These are phyloP conservation scores for Petroica traversi DNA, from an alignment of 2,113 vertebrate genomes.

Conservation along the genomic window DNA sequence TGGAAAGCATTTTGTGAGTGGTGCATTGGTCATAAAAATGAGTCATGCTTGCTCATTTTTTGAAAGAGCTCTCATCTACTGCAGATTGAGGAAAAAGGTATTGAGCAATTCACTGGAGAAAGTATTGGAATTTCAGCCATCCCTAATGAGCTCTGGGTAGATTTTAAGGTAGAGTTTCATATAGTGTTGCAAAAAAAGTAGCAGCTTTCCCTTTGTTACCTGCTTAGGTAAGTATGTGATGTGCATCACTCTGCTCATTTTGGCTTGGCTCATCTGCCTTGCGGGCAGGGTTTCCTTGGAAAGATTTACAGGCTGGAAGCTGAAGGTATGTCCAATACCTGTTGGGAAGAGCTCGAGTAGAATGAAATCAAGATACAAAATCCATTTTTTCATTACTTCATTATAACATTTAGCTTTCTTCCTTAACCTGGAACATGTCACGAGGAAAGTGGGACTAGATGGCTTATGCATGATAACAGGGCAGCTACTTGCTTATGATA, in stretches of 20 bases:
- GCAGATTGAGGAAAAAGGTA: slow-evolving; percentile 20
- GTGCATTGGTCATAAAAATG: slow-evolving; percentile 66
- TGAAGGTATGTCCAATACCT: neutral
- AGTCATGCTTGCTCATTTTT: slow-evolving; percentile 63
- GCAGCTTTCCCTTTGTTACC: neutral
- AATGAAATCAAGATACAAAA: neutral
- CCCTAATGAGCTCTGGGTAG: neutral
- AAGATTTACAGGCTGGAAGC: neutral
- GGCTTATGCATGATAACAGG: neutral
- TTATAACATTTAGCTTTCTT: neutral
- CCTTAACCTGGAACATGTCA: neutral
- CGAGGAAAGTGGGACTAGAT: neutral
- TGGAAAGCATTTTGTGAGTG: slow-evolving; percentile 47
- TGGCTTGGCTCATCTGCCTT: neutral
- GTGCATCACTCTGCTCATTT: neutral
- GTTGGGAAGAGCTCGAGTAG: neutral
- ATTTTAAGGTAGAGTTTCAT: neutral
- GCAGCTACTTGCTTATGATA: neutral
- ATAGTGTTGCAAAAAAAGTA: neutral
- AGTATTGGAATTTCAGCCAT: neutral
- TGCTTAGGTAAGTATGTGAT: neutral
- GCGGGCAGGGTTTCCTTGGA: neutral
- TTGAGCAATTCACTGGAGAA: slow-evolving; percentile 15
- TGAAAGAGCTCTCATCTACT: slow-evolving; percentile 23
- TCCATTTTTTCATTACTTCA: neutral